A percentile compares a stretch with the other conserved stretches of the same genome.
These are phyloP conservation scores for Xenopus laevis DNA, from an alignment of 2,113 vertebrate genomes.

Conservation along the genomic window DNA sequence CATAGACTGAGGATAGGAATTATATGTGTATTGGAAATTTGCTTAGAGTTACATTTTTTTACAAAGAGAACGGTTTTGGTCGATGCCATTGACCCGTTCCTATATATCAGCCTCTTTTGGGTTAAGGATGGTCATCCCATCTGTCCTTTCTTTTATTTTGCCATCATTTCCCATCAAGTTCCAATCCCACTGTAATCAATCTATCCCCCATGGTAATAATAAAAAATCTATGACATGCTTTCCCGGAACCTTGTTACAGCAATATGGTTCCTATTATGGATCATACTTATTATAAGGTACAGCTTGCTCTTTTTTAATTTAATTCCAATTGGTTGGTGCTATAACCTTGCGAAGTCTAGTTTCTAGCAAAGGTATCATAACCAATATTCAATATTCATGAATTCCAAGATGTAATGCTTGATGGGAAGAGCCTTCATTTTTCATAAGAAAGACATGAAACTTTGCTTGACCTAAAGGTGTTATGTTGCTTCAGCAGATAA, in stretches of 20 bases:
- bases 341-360: neutral
- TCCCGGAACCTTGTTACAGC: neutral
- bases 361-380: neutral
- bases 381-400: neutral
- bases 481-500: neutral
- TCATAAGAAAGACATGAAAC: neutral
- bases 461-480: neutral
- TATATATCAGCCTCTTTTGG: too few relatives aligned
- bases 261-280: constrained; percentile 1
- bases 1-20: too few relatives aligned
- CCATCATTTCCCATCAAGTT: neutral
- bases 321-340: neutral
- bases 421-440: too few relatives aligned
- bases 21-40: too few relatives aligned
- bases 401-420: neutral
- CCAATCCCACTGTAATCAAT: neutral
- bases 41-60: too few relatives aligned
- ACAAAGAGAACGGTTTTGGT: too few relatives aligned
- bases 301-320: neutral
- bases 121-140: neutral
- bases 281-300: neutral
- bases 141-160: neutral
- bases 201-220: neutral
- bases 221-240: neutral
- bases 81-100: too few relatives aligned